A percentile compares a stretch with the other conserved stretches of the same genome.
phyloP scores from a whole-genome alignment of 2,888 invertebrate genomes.

The Lapara coniferarum region DNA sequence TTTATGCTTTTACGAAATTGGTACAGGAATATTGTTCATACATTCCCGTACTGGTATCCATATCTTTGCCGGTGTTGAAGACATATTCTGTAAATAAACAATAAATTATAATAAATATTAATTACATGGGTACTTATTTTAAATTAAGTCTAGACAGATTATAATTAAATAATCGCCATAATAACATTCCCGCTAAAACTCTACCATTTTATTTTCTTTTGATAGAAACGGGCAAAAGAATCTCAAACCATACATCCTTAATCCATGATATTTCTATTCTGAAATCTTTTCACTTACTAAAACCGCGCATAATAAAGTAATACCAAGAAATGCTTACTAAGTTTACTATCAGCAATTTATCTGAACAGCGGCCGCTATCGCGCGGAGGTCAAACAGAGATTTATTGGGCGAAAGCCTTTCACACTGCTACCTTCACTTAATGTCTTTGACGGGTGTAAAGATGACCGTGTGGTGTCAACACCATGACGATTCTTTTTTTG shows the following conservation, averaged over 20 bases:
- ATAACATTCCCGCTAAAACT: not conserved
- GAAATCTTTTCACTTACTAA: not conserved
- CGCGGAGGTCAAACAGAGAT: not conserved
- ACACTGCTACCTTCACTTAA: conserved; percentile 10
- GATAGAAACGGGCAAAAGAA: not conserved
- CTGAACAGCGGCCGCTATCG: conserved; percentile 4
- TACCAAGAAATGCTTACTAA: not conserved
- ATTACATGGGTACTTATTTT: too few species aligned
- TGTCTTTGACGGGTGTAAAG: conserved; percentile 1
- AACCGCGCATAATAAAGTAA: not conserved
- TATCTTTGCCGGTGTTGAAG: too few species aligned
- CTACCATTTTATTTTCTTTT: not conserved
- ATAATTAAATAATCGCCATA: not conserved
- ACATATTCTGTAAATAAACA: too few species aligned
- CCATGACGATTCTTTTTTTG: not conserved
- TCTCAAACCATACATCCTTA: not conserved
- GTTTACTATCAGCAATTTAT: conserved; percentile 19
- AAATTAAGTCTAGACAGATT: too few species aligned
- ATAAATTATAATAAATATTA: too few species aligned
- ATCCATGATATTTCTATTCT: not conserved
- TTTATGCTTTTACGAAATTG: not conserved
- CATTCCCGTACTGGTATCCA: too few species aligned
- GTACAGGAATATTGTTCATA: not conserved
- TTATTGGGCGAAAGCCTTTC: conserved; percentile 18
- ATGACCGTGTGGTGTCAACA: conserved; percentile 1